Percentiles rank a stretch among this genome's conserved stretches.
phyloP scores from a whole-genome alignment of 2,113 vertebrate genomes.

The Nymphicus hollandicus region DNA sequence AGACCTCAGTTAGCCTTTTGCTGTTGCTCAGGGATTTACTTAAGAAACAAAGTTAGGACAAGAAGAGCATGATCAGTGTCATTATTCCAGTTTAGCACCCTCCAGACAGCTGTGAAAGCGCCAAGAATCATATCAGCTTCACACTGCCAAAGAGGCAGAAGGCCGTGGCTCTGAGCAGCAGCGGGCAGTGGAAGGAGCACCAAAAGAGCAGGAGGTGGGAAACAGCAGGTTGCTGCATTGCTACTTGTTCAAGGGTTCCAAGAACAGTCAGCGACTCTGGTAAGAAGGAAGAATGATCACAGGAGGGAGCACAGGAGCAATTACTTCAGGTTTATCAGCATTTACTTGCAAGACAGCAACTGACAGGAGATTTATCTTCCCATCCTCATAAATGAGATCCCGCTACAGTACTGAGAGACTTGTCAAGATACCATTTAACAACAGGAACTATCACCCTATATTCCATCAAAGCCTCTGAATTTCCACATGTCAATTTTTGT shows the following conservation, averaged over 20 bases:
- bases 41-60: background rate
- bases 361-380: background rate
- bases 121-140: background rate
- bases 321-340: background rate
- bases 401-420: background rate
- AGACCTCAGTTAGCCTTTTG: background rate
- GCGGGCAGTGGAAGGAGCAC: background rate
- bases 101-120: background rate
- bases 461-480: background rate
- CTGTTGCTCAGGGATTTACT: background rate
- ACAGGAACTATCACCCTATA: background rate
- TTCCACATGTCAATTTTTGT: background rate
- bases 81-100: background rate
- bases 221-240: background rate
- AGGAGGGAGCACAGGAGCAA: background rate
- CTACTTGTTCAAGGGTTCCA: background rate
- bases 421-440: background rate
- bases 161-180: background rate
- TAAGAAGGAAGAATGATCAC: background rate
- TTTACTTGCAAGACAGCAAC: background rate
- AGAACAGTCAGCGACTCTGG: background rate
- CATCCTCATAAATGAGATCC: background rate
- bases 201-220: accelerated
- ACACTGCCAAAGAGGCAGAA: background rate
- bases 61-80: background rate